phyloP scores from a whole-genome alignment of 2,797 vertebrate genomes.

The Alosa sapidissima region DNA sequence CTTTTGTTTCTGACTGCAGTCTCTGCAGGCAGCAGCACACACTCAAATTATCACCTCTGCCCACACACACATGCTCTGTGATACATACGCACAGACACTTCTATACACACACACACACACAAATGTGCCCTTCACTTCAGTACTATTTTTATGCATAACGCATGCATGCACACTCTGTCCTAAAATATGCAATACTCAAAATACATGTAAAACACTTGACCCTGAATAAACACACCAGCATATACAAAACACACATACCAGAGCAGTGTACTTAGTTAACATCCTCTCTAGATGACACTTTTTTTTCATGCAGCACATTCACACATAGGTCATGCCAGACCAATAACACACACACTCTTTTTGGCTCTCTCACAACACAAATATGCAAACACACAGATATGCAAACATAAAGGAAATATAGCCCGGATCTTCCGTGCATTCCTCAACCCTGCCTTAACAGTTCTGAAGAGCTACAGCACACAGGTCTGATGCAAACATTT shows the following conservation, averaged over 20 bases:
- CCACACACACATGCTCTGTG: background rate
- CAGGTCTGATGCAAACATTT: background rate
- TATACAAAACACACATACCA: background rate
- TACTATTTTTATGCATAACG: background rate
- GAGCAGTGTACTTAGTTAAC: background rate
- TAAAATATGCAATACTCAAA: background rate
- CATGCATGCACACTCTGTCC: background rate
- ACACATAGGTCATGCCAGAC: background rate
- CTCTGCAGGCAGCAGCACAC: background rate
- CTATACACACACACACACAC: background rate
- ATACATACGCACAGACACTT: background rate
- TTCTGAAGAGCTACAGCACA: background rate
- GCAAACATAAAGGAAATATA: background rate
- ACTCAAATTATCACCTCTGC: slow-evolving; percentile 10
- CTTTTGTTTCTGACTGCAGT: background rate
- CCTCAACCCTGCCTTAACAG: background rate
- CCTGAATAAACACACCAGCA: background rate
- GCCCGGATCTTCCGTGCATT: background rate
- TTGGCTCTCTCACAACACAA: background rate
- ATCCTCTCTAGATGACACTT: background rate
- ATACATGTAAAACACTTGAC: background rate
- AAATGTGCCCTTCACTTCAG: background rate
- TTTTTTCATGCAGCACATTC: background rate
- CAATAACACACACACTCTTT: background rate
- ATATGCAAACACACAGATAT: background rate